Evolutionary conservation across 2,888 invertebrate genomes (phyloP).

Genomic region (Idaea biselata): DNA sequence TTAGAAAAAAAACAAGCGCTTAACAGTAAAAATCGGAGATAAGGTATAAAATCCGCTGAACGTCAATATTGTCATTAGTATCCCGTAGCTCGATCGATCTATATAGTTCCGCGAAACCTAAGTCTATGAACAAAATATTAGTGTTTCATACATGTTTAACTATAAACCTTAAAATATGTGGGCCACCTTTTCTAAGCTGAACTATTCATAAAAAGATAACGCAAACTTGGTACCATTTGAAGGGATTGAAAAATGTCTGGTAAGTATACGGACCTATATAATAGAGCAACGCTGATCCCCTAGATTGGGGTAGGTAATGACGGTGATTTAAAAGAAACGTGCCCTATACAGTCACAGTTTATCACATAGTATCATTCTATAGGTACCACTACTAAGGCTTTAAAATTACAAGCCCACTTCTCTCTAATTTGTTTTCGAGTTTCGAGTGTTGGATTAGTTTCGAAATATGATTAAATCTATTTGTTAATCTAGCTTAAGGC

Average conservation of each 20-base stretch:
- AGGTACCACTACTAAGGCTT: slow-evolving; percentile 30
- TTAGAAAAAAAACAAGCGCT: too few species aligned
- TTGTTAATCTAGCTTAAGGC: too few species aligned
- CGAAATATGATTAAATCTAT: too few species aligned
- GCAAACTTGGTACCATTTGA: slow-evolving; percentile 33
- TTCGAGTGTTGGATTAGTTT: too few species aligned
- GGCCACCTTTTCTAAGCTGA: slow-evolving; percentile 1
- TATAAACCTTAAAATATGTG: not conserved
- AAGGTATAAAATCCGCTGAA: too few species aligned
- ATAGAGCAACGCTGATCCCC: slow-evolving; percentile 38
- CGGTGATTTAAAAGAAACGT: slow-evolving; percentile 55
- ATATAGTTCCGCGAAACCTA: too few species aligned
- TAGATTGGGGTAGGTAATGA: slow-evolving; percentile 50
- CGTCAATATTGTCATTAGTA: too few species aligned
- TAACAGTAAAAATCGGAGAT: too few species aligned
- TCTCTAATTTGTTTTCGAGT: too few species aligned
- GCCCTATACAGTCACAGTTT: slow-evolving; percentile 30
- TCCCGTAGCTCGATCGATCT: too few species aligned
- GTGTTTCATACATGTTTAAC: too few species aligned
- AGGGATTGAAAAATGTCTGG: slow-evolving; percentile 47
- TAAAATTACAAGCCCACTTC: not conserved
- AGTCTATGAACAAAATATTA: too few species aligned
- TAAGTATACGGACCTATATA: slow-evolving; percentile 27
- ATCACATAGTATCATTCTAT: not conserved
- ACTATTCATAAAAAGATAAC: slow-evolving; percentile 22